A percentile compares a stretch with the other conserved stretches of the same genome.
These are phyloP conservation scores for Florisuga fusca DNA, from an alignment of 2,797 vertebrate species.

Conservation along the genomic window DNA sequence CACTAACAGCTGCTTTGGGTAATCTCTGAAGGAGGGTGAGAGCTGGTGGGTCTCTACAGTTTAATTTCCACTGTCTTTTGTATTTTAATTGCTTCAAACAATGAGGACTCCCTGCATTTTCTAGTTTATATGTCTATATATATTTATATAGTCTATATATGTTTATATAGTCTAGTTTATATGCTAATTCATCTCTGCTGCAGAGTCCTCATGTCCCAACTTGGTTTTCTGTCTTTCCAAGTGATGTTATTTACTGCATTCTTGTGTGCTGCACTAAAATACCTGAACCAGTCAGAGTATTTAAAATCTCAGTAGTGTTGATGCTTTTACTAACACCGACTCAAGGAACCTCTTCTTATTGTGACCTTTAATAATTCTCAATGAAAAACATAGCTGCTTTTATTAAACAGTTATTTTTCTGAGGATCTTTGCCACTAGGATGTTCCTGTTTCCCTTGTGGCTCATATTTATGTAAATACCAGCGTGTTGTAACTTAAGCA, in stretches of 20 bases:
- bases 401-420: not conserved
- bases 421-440: accelerated
- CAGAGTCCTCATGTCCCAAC: not conserved
- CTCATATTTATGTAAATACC: not conserved
- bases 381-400: not conserved
- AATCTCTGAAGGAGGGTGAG: not conserved
- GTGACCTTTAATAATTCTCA: not conserved
- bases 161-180: not conserved
- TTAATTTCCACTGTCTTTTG: not conserved
- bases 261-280: not conserved
- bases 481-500: not conserved
- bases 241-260: not conserved
- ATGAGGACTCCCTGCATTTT: not conserved
- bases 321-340: not conserved
- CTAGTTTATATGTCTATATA: no score
- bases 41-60: not conserved
- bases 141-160: no score
- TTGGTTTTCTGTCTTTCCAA: not conserved
- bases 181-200: not conserved
- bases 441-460: not conserved
- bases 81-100: not conserved
- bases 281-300: not conserved
- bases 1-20: not conserved
- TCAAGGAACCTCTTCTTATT: not conserved
- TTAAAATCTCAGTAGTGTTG: not conserved